Base-by-base conservation (phyloP, 2,888 invertebrate species). In the Sympetrum striolatum region DNA sequence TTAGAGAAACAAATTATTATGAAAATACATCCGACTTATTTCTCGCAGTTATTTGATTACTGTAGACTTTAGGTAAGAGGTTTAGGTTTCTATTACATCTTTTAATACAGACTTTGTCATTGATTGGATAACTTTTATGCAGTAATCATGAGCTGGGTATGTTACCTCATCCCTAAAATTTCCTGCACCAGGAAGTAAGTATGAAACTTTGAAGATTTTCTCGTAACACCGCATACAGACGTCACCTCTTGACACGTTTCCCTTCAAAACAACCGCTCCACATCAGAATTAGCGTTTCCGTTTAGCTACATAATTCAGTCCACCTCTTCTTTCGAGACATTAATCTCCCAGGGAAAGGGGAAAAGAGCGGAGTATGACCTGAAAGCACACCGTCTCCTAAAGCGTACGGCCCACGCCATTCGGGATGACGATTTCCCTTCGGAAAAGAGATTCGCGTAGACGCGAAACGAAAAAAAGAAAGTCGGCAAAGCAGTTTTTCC, bases 21-120 rank as follows among this genome's bases (percentile, higher is more conserved):
- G 4, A 44, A 10, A 8, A 44, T 44, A 4, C 44, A 44, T 44
- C 44, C 44, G 10, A 10, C 10, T 10, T 44, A 8, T 44, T 8
- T 8, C 44, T 8, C 44, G 0, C 10, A 44, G 10, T 44, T 10
- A 44, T 8, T 10, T 8, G 10, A 44, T 0, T 10, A 44, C 10
- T 1, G 0, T 0, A 44, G 10, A 10, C 44, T 1, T 8, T 3
- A 8, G 0, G 6, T 3, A 8, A 6, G 6, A 10, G 4, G 10
- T 6, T 44, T 10, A 44, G 10, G 10, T 0, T 0, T 44, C 44
- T 44, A 44, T 8, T 8, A 10, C 4, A 44, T 8, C 44, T 6
- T 44, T 44, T 44, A 44, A 3, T 44, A 44, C 10, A 6, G 39
- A 39, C 39, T 39, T 39, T 39, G 6, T 39, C 39, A 39, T 5